Conservation (phyloP, 2,113 vertebrate species). For the Rostratula benghalensis region DNA sequence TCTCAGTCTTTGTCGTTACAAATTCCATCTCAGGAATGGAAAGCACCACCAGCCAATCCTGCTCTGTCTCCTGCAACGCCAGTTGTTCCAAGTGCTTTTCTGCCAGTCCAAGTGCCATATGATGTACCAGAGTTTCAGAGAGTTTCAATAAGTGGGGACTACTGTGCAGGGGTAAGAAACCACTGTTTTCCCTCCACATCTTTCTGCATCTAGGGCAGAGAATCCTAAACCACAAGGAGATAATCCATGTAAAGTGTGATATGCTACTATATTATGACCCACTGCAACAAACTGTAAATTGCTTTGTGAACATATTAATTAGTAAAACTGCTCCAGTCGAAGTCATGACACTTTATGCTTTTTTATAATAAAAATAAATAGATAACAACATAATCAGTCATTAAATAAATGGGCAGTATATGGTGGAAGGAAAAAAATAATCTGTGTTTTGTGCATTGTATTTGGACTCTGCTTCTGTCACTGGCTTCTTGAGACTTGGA, state of each 20-base stretch:
- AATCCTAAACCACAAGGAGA: background rate
- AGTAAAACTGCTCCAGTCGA: background rate
- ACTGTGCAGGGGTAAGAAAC: constrained; percentile 94
- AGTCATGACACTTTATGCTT: background rate
- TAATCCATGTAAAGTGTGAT: background rate
- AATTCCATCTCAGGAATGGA: constrained; percentile 81
- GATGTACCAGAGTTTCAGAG: constrained; percentile 91
- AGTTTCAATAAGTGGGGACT: constrained; percentile 94
- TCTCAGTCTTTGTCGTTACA: constrained; percentile 90
- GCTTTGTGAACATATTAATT: background rate
- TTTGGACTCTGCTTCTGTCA: background rate
- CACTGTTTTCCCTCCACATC: background rate
- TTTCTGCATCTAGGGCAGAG: background rate
- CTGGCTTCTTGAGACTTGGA: background rate
- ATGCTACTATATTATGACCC: background rate
- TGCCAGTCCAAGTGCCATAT: constrained; percentile 56
- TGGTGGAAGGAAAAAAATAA: background rate
- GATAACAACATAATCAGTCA: background rate
- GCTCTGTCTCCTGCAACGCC: constrained; percentile 64
- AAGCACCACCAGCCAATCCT: constrained; percentile 56
- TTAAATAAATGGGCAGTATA: background rate
- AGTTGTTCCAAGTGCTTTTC: constrained; percentile 24
- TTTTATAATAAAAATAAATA: background rate
- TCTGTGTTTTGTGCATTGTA: background rate
- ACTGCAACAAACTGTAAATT: background rate